phyloP scores from a whole-genome alignment of 2,888 invertebrate genomes.

The Ischnus inquisitorius region DNA sequence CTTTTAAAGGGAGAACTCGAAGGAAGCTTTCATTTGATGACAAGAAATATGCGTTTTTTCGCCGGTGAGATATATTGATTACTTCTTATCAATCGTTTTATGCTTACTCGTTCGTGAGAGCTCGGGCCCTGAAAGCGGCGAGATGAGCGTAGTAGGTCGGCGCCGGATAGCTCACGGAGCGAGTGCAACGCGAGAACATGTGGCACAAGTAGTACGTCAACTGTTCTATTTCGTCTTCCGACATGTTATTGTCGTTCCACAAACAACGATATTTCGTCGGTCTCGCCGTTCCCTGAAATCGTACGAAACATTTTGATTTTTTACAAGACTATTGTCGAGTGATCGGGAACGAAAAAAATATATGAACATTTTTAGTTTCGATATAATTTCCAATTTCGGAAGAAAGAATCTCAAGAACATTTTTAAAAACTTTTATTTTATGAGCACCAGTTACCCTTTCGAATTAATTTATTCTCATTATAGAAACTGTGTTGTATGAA shows the following conservation, averaged over 20 bases:
- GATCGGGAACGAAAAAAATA: too few relatives aligned
- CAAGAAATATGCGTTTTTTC: too few relatives aligned
- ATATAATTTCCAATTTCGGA: too few relatives aligned
- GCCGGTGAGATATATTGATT: not conserved
- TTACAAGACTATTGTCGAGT: too few relatives aligned
- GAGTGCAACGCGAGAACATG: conserved; percentile 93
- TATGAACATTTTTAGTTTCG: too few relatives aligned
- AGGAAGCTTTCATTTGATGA: too few relatives aligned
- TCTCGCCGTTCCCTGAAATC: conserved; percentile 92
- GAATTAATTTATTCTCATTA: too few relatives aligned
- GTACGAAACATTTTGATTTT: too few relatives aligned
- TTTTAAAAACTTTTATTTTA: too few relatives aligned
- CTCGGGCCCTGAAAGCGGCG: conserved; percentile 91
- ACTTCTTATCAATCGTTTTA: not conserved
- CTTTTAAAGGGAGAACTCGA: too few relatives aligned
- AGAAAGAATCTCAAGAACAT: too few relatives aligned
- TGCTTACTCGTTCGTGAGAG: conserved; percentile 86
- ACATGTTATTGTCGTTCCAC: conserved; percentile 91
- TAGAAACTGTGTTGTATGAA: not conserved
- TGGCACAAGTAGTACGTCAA: conserved; percentile 94
- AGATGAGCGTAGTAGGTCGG: conserved; percentile 96
- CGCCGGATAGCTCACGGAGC: conserved; percentile 94
- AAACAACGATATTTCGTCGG: conserved; percentile 95
- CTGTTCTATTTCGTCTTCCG: conserved; percentile 91
- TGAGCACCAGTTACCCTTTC: too few relatives aligned